Percentiles rank a stretch among this genome's conserved stretches.
Conservation (phyloP, 2,797 vertebrate species). For the Chaetophractus vellerosus region DNA sequence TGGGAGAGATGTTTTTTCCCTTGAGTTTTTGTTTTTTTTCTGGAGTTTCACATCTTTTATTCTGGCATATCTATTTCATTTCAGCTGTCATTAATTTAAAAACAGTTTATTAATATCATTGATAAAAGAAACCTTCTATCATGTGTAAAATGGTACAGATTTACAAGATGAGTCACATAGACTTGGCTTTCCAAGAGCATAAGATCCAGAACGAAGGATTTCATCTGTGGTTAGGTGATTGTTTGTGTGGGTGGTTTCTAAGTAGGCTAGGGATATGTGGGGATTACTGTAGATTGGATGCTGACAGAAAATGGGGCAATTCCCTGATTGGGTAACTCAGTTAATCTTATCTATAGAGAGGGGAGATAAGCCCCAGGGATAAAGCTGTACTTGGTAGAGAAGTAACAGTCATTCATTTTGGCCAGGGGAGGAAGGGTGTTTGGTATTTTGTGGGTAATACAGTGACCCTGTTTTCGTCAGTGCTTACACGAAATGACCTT, state of each 20-base stretch:
- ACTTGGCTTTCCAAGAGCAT: neutral
- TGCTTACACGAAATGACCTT: neutral
- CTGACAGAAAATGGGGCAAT: neutral
- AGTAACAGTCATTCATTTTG: conserved; percentile 27
- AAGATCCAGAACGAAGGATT: conserved; percentile 61
- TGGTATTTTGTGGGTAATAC: conserved; percentile 1
- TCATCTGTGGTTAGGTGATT: neutral
- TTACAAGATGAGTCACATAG: conserved; percentile 35
- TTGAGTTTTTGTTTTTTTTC: neutral
- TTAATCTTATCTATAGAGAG: neutral
- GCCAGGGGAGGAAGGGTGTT: neutral
- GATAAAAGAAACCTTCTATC: conserved; percentile 26
- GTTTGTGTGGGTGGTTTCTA: neutral
- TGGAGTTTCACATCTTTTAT: neutral
- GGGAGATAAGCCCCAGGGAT: neutral
- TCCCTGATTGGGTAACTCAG: neutral
- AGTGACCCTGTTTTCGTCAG: neutral
- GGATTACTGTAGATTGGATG: neutral
- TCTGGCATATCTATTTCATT: conserved; percentile 22
- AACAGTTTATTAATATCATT: conserved; percentile 22
- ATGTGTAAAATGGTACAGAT: conserved; percentile 16
- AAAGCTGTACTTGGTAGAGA: conserved; percentile 12
- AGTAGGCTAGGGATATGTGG: neutral
- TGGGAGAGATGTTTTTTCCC: neutral
- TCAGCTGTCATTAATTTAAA: conserved; percentile 53